phyloP scores from a whole-genome alignment of 2,113 vertebrate species.

The Irena cyanogastra region DNA sequence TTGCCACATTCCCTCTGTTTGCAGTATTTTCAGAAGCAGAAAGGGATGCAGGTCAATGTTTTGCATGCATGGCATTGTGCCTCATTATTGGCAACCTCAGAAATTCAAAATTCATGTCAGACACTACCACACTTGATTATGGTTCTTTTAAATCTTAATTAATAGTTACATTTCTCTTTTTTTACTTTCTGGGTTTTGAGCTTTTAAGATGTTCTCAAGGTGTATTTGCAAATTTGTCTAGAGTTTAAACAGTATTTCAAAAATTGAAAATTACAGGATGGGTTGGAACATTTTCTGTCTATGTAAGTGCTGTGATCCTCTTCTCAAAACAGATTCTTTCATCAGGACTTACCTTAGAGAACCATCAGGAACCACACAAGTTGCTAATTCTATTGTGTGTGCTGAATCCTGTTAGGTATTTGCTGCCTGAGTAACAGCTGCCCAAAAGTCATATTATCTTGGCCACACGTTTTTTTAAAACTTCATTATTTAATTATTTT shows the following conservation, averaged over 20 bases:
- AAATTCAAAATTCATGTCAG: neutral
- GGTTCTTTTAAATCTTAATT: neutral
- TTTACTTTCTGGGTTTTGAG: neutral
- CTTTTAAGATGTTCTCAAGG: neutral
- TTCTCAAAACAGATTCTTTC: neutral
- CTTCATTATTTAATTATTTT: neutral
- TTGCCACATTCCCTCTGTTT: neutral
- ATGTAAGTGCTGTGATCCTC: neutral
- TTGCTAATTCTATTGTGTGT: neutral
- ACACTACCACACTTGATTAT: neutral
- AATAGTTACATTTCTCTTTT: neutral
- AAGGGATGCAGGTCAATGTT: neutral
- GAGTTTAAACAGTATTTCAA: neutral
- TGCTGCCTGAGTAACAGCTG: neutral
- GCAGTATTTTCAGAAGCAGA: neutral
- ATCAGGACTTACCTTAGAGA: neutral
- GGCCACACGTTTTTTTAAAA: neutral
- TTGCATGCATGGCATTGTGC: fast-evolving
- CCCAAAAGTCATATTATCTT: neutral
- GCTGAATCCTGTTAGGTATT: neutral
- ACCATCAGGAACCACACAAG: neutral
- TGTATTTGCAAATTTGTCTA: neutral
- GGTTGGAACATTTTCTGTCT: neutral
- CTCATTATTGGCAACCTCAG: neutral
- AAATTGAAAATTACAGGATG: neutral